These are phyloP conservation scores for Eucidaris tribuloides DNA, from an alignment of 35 echinoderm and acorn worm genomes.

Conservation along the genomic window DNA sequence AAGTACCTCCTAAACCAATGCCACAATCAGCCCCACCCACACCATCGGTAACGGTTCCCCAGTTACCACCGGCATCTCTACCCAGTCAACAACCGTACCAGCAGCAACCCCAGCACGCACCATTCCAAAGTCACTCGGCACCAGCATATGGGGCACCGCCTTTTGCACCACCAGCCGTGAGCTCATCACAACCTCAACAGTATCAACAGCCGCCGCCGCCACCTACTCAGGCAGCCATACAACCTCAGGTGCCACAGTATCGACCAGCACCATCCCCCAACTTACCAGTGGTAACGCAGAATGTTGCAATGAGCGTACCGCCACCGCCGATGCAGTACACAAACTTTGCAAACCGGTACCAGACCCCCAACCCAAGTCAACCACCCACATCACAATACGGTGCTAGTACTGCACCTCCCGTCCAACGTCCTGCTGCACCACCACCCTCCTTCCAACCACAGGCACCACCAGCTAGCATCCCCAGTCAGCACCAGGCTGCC, in stretches of 20 bases:
- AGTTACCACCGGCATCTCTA: neutral
- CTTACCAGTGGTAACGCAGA: no score
- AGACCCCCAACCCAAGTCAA: no score
- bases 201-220: slow-evolving; percentile 42
- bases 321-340: no score
- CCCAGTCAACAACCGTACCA: neutral
- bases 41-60: slow-evolving; percentile 39
- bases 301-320: no score
- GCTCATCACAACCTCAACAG: slow-evolving; percentile 29
- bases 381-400: slow-evolving; percentile 42
- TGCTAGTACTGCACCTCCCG: no score
- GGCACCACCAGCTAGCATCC: no score
- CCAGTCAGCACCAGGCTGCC: no score
- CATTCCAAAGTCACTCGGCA: no score
- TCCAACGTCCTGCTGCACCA: no score
- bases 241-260: neutral
- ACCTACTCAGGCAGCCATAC: neutral
- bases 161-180: slow-evolving; percentile 20
- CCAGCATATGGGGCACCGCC: no score
- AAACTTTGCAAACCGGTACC: neutral
- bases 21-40: neutral
- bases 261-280: slow-evolving; percentile 5
- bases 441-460: no score
- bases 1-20: neutral
- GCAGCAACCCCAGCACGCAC: slow-evolving; percentile 17